Evolutionary conservation across 2,113 vertebrate species (phyloP), one percentile per base, ranked within the genome.

Genomic region (Montifringilla adamsi): DNA sequence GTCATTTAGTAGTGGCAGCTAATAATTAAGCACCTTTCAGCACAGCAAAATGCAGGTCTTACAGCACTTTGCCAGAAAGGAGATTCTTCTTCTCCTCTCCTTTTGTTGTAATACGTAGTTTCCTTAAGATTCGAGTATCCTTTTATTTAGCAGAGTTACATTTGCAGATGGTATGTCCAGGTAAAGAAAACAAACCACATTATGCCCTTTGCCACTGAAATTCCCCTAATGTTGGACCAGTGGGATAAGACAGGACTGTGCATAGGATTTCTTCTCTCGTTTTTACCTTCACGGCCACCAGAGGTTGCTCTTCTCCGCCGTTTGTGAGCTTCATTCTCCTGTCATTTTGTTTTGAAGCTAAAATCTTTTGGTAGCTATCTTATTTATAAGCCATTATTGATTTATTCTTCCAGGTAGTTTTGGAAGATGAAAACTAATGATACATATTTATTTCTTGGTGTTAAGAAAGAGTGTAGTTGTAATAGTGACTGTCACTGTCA

Each of bases 181-280:
- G 11, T 33, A 1, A 37, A 70, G 83, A 5, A 60, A 7, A 8
- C 9, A 20, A 46, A 47, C 3, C 2, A 5, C 1, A 0, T 8
- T 47, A 35, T 84, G 31, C 8, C 7, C 12, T 77, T 83, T 77
- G 24, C 19, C 17, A 7, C n/a, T n/a, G 59, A n/a, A 80, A 62
- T 58, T 66, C 17, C 6, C 5, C 47, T 53, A 11, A 18, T 7
- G 18, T 8, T 84, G 64, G 35, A 35, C 13, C 21, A 28, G 5
- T 23, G 31, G 31, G 7, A 9, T 64, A 55, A 72, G 30, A 60
- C 33, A 64, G 44, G 17, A 52, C 35, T 8, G 8, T 33, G 11
- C 13, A 1, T 2, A 23, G 24, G 9, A 21, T 39, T 85, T 62
- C 16, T 74, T 20, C 31, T 73, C 35, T 84, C 4, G 1, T 63